phyloP scores from a whole-genome alignment of 2,797 vertebrate genomes.

The Gallinago nigripennis region DNA sequence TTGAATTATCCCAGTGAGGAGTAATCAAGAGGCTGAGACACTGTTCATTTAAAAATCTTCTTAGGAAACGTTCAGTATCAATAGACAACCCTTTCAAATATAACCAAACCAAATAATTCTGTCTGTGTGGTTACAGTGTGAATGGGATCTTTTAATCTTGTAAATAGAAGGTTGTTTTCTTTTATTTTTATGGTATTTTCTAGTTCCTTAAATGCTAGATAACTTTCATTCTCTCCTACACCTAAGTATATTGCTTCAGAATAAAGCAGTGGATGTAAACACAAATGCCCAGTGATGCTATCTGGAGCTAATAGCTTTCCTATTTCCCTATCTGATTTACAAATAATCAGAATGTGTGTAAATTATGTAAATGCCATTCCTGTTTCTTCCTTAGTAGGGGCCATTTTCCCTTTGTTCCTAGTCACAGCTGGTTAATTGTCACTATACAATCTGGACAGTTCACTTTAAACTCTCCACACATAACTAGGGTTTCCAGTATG shows the following conservation, averaged over 20 bases:
- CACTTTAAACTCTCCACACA: not conserved
- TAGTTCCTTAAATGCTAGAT: not conserved
- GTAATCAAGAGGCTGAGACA: not conserved
- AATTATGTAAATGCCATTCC: constrained; percentile 22
- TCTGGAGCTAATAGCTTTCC: not conserved
- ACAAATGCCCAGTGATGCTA: not conserved
- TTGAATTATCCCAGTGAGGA: not conserved
- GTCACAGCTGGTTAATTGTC: constrained; percentile 52
- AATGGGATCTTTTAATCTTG: not conserved
- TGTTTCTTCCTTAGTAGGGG: not conserved
- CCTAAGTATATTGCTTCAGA: not conserved
- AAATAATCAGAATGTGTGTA: not conserved
- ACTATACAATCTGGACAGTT: constrained; percentile 10
- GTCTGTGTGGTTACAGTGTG: not conserved
- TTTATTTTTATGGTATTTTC: not conserved
- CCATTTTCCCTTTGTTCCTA: constrained; percentile 26
- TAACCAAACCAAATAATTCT: not conserved
- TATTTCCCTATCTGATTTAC: not conserved
- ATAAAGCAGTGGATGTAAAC: not conserved
- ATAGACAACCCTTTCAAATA: not conserved
- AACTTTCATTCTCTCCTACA: not conserved
- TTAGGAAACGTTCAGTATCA: not conserved
- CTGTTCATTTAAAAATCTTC: not conserved
- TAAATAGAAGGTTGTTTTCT: not conserved
- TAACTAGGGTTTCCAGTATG: constrained; percentile 2